phyloP scores from a whole-genome alignment of 2,113 vertebrate species.

The Edolisoma coerulescens region DNA sequence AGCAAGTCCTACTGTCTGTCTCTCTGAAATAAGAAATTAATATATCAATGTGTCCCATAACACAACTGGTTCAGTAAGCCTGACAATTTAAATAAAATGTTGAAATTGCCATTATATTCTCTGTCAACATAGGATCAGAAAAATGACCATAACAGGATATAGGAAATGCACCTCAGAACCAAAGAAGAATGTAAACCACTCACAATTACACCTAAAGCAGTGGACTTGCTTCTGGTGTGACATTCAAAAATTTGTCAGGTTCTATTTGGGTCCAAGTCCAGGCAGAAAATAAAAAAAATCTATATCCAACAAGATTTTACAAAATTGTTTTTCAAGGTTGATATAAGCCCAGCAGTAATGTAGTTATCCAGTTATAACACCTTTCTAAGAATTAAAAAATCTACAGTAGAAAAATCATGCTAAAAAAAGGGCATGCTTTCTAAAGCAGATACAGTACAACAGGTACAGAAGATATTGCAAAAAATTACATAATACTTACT shows the following conservation, averaged over 20 bases:
- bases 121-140: neutral
- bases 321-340: neutral
- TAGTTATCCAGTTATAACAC: neutral
- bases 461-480: neutral
- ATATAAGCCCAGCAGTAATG: neutral
- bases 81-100: neutral
- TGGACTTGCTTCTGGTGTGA: neutral
- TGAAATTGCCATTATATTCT: neutral
- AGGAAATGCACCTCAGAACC: neutral
- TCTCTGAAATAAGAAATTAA: neutral
- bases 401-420: neutral
- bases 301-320: neutral
- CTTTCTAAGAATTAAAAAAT: neutral
- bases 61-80: neutral
- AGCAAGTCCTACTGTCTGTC: neutral
- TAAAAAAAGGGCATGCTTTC: neutral
- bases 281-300: neutral
- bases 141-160: neutral
- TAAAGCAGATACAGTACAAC: neutral
- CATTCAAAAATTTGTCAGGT: neutral
- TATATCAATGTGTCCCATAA: neutral
- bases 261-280: neutral
- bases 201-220: neutral
- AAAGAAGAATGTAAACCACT: neutral
- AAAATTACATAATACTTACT: conserved; percentile 63